A percentile compares a stretch with the other conserved stretches of the same genome.
These are phyloP conservation scores for Petromus typicus DNA, from an alignment of 2,113 vertebrate genomes.

Conservation along the genomic window DNA sequence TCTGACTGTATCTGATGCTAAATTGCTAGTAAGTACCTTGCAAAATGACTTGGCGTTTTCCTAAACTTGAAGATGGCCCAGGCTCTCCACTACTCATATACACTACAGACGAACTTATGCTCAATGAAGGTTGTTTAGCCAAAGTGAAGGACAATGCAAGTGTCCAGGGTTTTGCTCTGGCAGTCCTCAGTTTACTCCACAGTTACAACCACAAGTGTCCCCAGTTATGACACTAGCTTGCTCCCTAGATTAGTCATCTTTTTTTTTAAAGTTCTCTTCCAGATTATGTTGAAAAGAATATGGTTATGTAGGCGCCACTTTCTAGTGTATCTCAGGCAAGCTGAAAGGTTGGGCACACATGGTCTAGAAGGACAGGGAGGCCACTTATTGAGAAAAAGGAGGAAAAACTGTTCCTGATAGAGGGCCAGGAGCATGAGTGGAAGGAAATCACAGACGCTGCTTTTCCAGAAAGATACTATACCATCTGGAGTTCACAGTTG, in stretches of 20 bases:
- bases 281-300: background rate
- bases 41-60: background rate
- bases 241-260: background rate
- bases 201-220: background rate
- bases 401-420: background rate
- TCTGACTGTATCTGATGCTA: background rate
- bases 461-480: rapidly evolving
- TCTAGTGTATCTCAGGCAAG: background rate
- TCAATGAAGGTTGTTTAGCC: background rate
- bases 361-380: background rate
- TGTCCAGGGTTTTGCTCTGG: background rate
- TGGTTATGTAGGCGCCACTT: no score
- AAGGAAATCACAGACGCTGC: background rate
- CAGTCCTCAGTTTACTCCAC: background rate
- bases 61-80: background rate
- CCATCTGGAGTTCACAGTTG: background rate
- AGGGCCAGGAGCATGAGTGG: background rate
- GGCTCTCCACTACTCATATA: background rate
- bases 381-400: background rate
- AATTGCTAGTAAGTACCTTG: background rate
- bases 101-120: background rate
- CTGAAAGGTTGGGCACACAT: background rate
- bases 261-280: background rate
- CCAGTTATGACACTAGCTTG: background rate
- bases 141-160: background rate